Evolutionary conservation across 2,797 vertebrate species (phyloP), one percentile per base, ranked within the genome.

Genomic region (Tinamus major): DNA sequence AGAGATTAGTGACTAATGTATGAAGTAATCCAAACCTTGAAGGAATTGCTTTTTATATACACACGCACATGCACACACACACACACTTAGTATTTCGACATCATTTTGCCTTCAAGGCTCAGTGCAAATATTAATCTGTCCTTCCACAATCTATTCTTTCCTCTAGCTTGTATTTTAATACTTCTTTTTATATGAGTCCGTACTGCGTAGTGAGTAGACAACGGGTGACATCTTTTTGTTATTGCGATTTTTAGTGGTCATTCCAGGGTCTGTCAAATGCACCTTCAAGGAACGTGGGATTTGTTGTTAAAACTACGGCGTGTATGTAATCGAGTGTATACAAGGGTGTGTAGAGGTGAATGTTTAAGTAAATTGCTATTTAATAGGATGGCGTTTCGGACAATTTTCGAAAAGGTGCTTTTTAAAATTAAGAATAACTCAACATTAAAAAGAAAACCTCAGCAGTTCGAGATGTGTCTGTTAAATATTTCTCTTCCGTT

Each of bases 1-100:
- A 95, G 94, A 96, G 91, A 95, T 93, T 93, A 96, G 93, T 95
- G 94, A 94, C 91, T 96, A 95, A 96, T 87, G 91, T 91, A 88
- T 93, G 93, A 92, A 95, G 94, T 96, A 95, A 96, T 95, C 90
- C 96, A 94, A 8, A 89, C 96, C 89, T 95, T 88, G 91, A 93
- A 96, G 94, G 92, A 95, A 94, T 94, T 82, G 91, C 48, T 82
- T 94, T 96, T 95, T 95, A 74, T 90, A 91, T 96, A 91, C 89
- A 91, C 89, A 84, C 42, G 11, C 29, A 2, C 89, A 87, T 44
- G 20, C 63, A 64, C 26, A 24, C 16, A 15, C 53, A 37, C 41
- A 59, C 39, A 75, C 75, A 49, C 35, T 37, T 46, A 26, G 26
- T 21, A 58, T 90, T 96, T 93, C 87, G 8, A 93, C 92, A 92